A percentile compares a stretch with the other conserved stretches of the same genome.
These are phyloP conservation scores for Yponomeuta plumbellus DNA, from an alignment of 2,888 invertebrate species.

Conservation along the genomic window DNA sequence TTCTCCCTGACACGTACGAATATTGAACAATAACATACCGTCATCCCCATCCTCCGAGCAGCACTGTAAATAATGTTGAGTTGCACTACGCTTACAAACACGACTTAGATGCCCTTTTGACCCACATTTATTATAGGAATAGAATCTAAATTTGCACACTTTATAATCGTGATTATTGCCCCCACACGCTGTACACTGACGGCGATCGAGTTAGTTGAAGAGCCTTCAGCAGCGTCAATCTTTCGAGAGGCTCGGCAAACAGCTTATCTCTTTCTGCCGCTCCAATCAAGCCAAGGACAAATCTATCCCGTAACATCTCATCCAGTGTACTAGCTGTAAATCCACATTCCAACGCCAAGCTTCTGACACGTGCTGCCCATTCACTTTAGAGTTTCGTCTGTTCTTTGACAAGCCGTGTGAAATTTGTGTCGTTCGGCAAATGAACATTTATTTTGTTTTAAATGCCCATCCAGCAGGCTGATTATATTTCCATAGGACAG, in stretches of 20 bases:
- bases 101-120: neutral
- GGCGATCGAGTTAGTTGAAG: neutral
- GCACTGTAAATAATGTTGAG: constrained; percentile 1
- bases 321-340: neutral
- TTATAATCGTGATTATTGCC: neutral
- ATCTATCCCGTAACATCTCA: neutral
- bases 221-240: neutral
- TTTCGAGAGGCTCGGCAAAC: neutral
- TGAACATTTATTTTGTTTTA: neutral
- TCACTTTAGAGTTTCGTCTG: neutral
- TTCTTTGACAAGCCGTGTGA: neutral
- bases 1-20: neutral
- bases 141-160: neutral
- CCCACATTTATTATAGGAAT: neutral
- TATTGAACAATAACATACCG: neutral
- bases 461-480: neutral
- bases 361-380: neutral
- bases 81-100: neutral
- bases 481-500: neutral
- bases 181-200: neutral
- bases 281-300: neutral
- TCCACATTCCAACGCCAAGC: neutral
- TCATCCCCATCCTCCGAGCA: neutral
- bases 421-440: constrained; percentile 1
- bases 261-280: neutral